Evolutionary conservation across 1,140 invertebrate species (phyloP).

Genomic region (Forficula auricularia): DNA sequence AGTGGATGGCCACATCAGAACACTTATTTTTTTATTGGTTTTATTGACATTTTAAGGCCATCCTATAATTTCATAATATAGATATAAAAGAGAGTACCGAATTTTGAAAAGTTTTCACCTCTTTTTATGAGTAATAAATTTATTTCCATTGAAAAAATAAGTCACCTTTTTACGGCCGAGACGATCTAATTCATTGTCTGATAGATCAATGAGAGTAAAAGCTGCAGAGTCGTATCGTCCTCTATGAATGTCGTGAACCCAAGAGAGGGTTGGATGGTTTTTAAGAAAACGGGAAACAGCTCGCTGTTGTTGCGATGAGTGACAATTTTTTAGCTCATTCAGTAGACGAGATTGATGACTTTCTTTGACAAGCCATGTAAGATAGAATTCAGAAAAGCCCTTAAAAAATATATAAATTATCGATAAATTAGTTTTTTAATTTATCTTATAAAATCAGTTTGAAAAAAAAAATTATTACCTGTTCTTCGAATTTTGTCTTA

Average conservation of each 20-base stretch:
- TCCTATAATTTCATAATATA: too few species aligned
- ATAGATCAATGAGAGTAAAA: constrained; percentile 43
- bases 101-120: too few species aligned
- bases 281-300: constrained; percentile 38
- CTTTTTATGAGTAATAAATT: too few species aligned
- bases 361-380: constrained; percentile 52
- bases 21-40: too few species aligned
- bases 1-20: too few species aligned
- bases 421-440: too few species aligned
- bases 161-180: constrained; percentile 51
- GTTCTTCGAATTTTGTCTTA: too few species aligned
- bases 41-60: too few species aligned
- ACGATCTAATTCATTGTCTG: constrained; percentile 43
- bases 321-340: constrained; percentile 26
- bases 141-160: background rate
- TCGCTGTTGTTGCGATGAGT: constrained; percentile 18
- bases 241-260: constrained; percentile 55
- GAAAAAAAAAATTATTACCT: too few species aligned
- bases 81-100: too few species aligned
- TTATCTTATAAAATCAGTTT: too few species aligned
- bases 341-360: constrained; percentile 44
- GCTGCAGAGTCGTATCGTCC: constrained; percentile 43
- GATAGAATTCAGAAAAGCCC: constrained; percentile 50
- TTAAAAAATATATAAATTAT: constrained; percentile 19
- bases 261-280: constrained; percentile 53